phyloP scores from a whole-genome alignment of 2,888 invertebrate genomes.

The Archips crataeganus region DNA sequence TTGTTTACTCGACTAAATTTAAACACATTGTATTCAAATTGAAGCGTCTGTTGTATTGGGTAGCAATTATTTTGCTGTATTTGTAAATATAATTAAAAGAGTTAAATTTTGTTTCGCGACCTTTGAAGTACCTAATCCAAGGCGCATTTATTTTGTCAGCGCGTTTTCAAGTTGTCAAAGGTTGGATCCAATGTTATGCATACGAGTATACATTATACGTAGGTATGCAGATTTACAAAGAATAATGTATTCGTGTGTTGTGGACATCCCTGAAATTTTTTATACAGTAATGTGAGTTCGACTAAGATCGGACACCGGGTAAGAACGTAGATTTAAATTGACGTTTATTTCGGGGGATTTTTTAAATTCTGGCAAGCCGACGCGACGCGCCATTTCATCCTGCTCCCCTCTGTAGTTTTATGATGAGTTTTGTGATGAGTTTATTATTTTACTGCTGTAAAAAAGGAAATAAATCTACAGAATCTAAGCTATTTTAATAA shows the following conservation, averaged over 20 bases:
- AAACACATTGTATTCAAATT: conserved; percentile 41
- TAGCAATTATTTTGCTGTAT: conserved; percentile 26
- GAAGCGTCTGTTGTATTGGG: conserved; percentile 27
- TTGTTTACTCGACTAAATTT: conserved; percentile 20
- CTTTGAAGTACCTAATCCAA: conserved; percentile 19
- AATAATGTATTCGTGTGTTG: not conserved
- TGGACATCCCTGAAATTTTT: not conserved
- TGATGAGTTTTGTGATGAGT: too few species aligned
- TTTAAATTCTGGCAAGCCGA: too few species aligned
- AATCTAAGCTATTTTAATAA: not conserved
- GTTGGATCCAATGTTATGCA: too few species aligned
- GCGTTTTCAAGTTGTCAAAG: not conserved
- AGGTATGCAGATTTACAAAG: not conserved
- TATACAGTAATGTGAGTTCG: too few species aligned
- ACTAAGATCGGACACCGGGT: too few species aligned
- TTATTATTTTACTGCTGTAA: not conserved
- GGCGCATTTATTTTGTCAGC: not conserved
- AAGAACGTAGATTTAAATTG: too few species aligned
- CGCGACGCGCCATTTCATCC: too few species aligned
- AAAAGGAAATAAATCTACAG: too few species aligned
- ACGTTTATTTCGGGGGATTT: too few species aligned
- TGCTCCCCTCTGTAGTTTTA: too few species aligned
- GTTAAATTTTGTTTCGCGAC: conserved; percentile 29
- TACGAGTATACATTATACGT: not conserved
- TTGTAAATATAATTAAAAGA: conserved; percentile 22